Evolutionary conservation across 2,888 invertebrate genomes (phyloP).

Genomic region (Imbricaverruca yamaguchii): DNA sequence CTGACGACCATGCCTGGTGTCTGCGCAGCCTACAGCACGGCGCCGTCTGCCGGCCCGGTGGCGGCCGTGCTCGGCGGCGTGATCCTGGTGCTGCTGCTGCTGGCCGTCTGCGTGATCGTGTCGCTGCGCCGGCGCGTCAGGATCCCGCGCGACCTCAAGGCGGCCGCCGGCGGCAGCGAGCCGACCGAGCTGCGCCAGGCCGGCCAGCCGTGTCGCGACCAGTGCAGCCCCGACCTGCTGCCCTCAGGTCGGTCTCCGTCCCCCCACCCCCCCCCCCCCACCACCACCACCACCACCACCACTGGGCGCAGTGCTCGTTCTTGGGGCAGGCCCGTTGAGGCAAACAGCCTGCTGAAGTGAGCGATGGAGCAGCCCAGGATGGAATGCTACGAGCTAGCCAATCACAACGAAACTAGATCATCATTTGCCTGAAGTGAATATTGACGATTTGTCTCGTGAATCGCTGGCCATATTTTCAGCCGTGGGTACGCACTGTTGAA

Average conservation of each 20-base stretch:
- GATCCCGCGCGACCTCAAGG: neutral
- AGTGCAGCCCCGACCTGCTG: constrained; percentile 2
- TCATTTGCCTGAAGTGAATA: too few relatives aligned
- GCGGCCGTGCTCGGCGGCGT: constrained; percentile 3
- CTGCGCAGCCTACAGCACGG: neutral
- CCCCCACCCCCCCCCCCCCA: too few relatives aligned
- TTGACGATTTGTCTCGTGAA: neutral
- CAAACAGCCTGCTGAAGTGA: neutral
- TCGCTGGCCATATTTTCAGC: neutral
- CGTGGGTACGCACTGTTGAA: too few relatives aligned
- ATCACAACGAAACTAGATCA: neutral
- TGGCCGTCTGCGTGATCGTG: neutral
- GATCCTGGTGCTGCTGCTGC: constrained; percentile 11
- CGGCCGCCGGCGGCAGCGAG: neutral
- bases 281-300: too few relatives aligned
- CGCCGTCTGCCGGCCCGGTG: neutral
- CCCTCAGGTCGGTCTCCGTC: neutral
- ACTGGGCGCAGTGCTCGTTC: neutral
- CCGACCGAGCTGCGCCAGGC: neutral
- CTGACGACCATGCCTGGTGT: too few relatives aligned
- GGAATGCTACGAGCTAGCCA: neutral
- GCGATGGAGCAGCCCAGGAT: neutral
- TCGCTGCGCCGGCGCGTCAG: neutral
- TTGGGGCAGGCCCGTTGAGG: neutral
- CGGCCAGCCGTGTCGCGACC: neutral